Evolutionary conservation across 2,888 invertebrate genomes (phyloP), one percentile per base, ranked within the genome.

Genomic region (Pseudococcus longispinus): DNA sequence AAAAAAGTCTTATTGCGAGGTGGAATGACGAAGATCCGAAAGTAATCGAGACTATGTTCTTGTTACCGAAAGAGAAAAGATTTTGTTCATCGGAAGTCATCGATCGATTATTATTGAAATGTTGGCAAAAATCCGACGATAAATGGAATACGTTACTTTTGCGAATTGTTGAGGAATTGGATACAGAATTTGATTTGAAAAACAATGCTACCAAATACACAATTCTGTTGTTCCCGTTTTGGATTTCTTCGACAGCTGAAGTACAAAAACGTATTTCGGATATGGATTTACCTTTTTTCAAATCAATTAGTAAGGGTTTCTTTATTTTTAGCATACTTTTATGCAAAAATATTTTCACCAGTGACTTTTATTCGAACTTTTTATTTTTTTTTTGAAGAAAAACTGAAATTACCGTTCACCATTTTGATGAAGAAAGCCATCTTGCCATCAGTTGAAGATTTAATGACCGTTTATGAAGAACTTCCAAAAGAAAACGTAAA

Each of bases 1-100:
- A 87, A 70, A 70, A 42, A 23, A 87, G 87, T 51, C n/a, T 87
- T 15, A 65, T 65, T 5, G 83, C 87, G 15, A 29, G 74, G 88
- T 92, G 96, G 4, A 91, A 92, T 84, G 96, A 96, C 90, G 94
- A 95, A 26, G 92, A 93, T 89, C 91, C 92, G 0, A 90, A 91
- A 83, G 94, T 96, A 0, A 93, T 95, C 0, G 89, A 90, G 26
- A 92, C 93, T 60, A 84, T 92, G 4, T 84, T 92, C 3, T 89
- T 89, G 0, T 89, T 91, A 9, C 89, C 91, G 0, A 84, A 88
- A 74, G 65, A 46, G 9, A 44, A 84, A 26, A 74, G 83, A 20
- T 74, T 65, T 60, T 87, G 83, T 84, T 70, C 65, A 15, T 1
- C 46, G 2, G 84, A 74, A 44, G 46, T 70, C 23, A 60, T 82